These are phyloP conservation scores for Tokudaia muenninki DNA, from an alignment of 2,797 vertebrate genomes.

Conservation along the genomic window DNA sequence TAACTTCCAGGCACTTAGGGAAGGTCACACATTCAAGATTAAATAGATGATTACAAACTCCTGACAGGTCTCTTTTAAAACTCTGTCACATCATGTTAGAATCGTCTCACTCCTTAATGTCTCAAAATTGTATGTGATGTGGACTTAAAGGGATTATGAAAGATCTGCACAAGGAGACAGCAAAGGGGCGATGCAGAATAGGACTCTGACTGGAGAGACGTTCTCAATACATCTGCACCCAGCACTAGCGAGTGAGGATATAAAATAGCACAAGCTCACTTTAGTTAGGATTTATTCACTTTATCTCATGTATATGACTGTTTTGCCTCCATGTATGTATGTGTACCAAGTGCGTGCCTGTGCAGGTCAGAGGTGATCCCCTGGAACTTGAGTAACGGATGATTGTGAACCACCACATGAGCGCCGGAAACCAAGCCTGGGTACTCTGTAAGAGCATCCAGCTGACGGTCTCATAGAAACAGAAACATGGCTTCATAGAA, in stretches of 20 bases:
- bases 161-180: not conserved
- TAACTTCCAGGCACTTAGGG: not conserved
- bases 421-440: not conserved
- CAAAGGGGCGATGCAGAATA: not conserved
- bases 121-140: not conserved
- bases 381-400: not conserved
- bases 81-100: constrained; percentile 39
- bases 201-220: not conserved
- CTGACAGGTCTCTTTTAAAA: constrained; percentile 60
- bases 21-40: constrained; percentile 55
- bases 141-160: constrained; percentile 7
- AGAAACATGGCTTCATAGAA: too few relatives aligned
- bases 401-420: not conserved
- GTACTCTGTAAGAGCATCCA: not conserved
- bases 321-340: not conserved
- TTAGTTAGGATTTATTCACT: not conserved
- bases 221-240: not conserved
- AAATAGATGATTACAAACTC: constrained; percentile 67
- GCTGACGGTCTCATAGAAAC: not conserved
- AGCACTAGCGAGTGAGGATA: not conserved
- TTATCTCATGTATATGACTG: not conserved
- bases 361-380: not conserved
- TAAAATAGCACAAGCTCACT: not conserved
- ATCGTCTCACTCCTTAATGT: not conserved
- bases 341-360: not conserved